These are phyloP conservation scores for Cheumatopsyche charites DNA, from an alignment of 1,140 invertebrate genomes.

Conservation along the genomic window DNA sequence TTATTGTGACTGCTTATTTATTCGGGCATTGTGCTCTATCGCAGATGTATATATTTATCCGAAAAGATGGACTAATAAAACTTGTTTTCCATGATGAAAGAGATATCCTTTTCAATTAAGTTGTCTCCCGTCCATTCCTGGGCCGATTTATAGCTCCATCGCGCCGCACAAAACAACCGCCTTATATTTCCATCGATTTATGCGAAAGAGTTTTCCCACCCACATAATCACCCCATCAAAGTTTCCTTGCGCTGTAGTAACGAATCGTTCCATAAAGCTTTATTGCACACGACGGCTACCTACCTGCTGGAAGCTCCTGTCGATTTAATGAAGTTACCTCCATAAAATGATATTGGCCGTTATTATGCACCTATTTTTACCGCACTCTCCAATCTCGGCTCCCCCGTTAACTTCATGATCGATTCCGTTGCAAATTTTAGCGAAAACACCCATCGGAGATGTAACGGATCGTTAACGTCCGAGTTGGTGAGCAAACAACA, in stretches of 20 bases:
- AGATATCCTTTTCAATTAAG: slow-evolving; percentile 27
- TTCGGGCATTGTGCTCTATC: background rate
- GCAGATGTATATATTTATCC: slow-evolving; percentile 5
- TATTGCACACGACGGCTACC: slow-evolving; percentile 4
- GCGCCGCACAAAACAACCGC: slow-evolving; percentile 13
- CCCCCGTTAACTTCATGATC: slow-evolving; percentile 21
- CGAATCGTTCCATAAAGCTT: slow-evolving; percentile 28
- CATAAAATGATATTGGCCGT: slow-evolving; percentile 24
- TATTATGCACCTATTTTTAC: slow-evolving; percentile 26
- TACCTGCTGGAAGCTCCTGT: slow-evolving; percentile 1
- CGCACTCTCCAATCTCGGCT: background rate
- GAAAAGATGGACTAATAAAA: slow-evolving; percentile 29
- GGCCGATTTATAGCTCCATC: slow-evolving; percentile 28
- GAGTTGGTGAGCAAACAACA: background rate
- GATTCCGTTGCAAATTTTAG: slow-evolving; percentile 15
- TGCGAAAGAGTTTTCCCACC: slow-evolving; percentile 23
- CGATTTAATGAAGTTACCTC: slow-evolving; percentile 31
- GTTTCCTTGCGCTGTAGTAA: slow-evolving; percentile 18
- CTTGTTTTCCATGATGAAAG: slow-evolving; percentile 15
- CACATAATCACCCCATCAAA: slow-evolving; percentile 33
- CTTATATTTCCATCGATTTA: slow-evolving; percentile 28
- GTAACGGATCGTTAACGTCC: slow-evolving; percentile 13
- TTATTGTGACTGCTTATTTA: slow-evolving; percentile 3
- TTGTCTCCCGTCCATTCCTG: slow-evolving; percentile 18
- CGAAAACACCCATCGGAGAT: slow-evolving; percentile 1